Conservation (phyloP, 2,888 invertebrate species). For the Carabus problematicus region DNA sequence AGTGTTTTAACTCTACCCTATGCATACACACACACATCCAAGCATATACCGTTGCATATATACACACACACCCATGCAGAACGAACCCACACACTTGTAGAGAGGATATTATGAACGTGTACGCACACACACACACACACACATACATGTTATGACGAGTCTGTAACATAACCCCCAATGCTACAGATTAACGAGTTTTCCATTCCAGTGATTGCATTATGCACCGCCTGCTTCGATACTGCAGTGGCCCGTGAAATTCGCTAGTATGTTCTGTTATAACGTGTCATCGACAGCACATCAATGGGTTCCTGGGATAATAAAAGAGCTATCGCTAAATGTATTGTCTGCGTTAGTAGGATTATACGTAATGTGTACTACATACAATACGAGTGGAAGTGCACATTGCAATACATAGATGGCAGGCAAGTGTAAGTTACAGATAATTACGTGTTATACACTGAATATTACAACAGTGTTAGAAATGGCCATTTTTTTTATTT, state of each 20-base stretch:
- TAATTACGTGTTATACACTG: too few relatives aligned
- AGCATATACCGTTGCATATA: too few relatives aligned
- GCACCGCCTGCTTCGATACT: background rate
- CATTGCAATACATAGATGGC: background rate
- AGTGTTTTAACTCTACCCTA: slow-evolving; percentile 22
- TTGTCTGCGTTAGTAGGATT: background rate
- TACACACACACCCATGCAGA: too few relatives aligned
- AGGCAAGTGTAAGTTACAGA: background rate
- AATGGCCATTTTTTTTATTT: too few relatives aligned
- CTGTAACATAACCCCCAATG: background rate
- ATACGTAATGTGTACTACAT: background rate
- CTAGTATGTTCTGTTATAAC: background rate
- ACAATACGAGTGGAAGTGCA: background rate
- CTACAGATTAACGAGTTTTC: background rate
- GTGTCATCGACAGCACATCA: background rate
- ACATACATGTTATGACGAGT: background rate
- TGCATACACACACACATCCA: background rate
- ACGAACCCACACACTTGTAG: too few relatives aligned
- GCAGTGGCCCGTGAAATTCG: background rate
- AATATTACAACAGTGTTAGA: too few relatives aligned
- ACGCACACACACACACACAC: background rate
- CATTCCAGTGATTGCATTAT: slow-evolving; percentile 3
- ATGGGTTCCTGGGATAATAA: background rate
- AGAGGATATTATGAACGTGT: background rate
- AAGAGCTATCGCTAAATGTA: background rate